Conservation (phyloP, 1,140 invertebrate species). For the Neodiprion lecontei region DNA sequence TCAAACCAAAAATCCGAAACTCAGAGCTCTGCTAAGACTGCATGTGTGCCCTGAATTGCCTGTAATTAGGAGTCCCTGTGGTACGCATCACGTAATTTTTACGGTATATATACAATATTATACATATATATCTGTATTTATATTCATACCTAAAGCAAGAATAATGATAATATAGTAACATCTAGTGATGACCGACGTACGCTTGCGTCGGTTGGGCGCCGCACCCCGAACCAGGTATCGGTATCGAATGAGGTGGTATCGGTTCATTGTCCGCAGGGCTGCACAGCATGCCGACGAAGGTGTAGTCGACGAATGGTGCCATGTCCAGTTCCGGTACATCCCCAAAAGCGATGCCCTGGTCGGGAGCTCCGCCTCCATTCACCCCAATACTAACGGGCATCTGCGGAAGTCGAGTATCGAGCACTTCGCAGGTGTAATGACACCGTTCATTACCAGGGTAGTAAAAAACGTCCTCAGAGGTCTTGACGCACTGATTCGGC, state of each 20-base stretch:
- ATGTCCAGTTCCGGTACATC: conserved; percentile 50
- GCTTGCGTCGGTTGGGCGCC: conserved; percentile 39
- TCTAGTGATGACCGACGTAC: conserved; percentile 56
- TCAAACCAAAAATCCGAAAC: too few species aligned
- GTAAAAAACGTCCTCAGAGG: conserved; percentile 39
- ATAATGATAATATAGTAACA: too few species aligned
- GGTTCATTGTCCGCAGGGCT: conserved; percentile 47
- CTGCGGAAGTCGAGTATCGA: conserved; percentile 50
- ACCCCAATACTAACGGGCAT: conserved; percentile 19
- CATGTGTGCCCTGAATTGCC: too few species aligned
- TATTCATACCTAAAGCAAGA: too few species aligned
- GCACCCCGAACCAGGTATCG: conserved; percentile 30
- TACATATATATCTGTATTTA: too few species aligned
- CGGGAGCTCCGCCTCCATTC: conserved; percentile 21
- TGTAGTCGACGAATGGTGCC: conserved; percentile 57
- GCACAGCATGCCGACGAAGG: conserved; percentile 57
- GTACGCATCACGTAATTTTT: too few species aligned
- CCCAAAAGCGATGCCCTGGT: conserved; percentile 31
- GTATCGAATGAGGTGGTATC: conserved; percentile 23
- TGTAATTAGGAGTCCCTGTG: too few species aligned
- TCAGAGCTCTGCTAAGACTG: too few species aligned
- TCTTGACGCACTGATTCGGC: background rate
- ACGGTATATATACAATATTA: too few species aligned
- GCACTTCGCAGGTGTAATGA: conserved; percentile 54
- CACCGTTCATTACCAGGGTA: conserved; percentile 51